phyloP scores from a whole-genome alignment of 2,888 invertebrate species.

The Tortrix viridana region DNA sequence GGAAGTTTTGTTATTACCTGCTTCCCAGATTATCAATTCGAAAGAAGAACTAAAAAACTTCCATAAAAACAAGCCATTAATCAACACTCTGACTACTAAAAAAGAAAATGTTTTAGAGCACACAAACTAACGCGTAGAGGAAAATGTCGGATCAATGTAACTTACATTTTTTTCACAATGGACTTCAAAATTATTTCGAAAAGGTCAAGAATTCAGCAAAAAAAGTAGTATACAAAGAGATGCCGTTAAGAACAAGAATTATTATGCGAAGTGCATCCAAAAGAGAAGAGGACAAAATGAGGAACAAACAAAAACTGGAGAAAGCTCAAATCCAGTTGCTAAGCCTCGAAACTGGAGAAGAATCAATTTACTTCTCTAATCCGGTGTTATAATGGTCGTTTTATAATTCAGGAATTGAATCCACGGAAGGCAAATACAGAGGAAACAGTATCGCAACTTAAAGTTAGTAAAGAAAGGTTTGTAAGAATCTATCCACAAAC shows the following conservation, averaged over 20 bases:
- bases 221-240: too few species aligned
- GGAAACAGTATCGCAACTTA: slow-evolving; percentile 12
- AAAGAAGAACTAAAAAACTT: slow-evolving; percentile 1
- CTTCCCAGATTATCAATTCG: slow-evolving; percentile 4
- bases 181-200: too few species aligned
- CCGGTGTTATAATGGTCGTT: slow-evolving; percentile 52
- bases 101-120: background rate
- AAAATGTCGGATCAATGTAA: too few species aligned
- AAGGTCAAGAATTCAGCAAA: too few species aligned
- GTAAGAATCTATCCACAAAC: too few species aligned
- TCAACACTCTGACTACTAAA: slow-evolving; percentile 11
- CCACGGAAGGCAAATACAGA: slow-evolving; percentile 19
- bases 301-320: slow-evolving; percentile 25
- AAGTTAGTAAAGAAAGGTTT: too few species aligned
- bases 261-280: too few species aligned
- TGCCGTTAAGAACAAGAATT: too few species aligned
- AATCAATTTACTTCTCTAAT: slow-evolving; percentile 52
- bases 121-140: background rate
- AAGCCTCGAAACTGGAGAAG: slow-evolving; percentile 41
- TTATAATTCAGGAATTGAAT: slow-evolving; percentile 54
- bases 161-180: too few species aligned
- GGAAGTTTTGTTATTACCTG: background rate
- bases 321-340: slow-evolving; percentile 29
- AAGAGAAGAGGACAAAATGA: slow-evolving; percentile 1
- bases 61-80: slow-evolving; percentile 11